Evolutionary conservation across 2,113 vertebrate genomes (phyloP), one percentile per base, ranked within the genome.

Genomic region (Myiagra hebetior): DNA sequence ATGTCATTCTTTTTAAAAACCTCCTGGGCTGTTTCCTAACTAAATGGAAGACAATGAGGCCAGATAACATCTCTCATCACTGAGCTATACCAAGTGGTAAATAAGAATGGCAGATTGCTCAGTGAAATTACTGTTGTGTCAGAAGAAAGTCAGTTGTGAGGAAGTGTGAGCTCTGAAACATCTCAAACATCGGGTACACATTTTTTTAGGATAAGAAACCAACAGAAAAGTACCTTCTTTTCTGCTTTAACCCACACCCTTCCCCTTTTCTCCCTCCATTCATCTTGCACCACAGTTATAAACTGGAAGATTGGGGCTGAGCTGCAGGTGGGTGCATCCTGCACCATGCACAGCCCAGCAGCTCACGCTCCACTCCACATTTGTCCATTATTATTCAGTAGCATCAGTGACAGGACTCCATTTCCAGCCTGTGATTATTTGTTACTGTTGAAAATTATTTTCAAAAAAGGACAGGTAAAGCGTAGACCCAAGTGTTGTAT

Each of bases 301-400:
- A 74, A 52, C 7, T 20, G 33, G 35, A 79, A 60, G 26, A 44
- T 5, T 27, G 31, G 21, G 28, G 16, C 56, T 73, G 42, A 65
- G 62, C 15, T 37, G 27, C 55, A 42, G 41, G 64, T 9, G 26
- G 50, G 39, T 30, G 72, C 65, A 63, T 21, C 47, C 65, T 50
- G 23, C 20, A 35, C 28, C 57, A 0, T 0, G 1, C 24, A 55
- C 52, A 56, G 26, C n/a, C 31, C 46, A 2, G 63, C 67, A 82
- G 65, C 57, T 94, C 85, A 55, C 0, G 0, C 19, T 15, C 37
- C 1, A 0, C 46, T 52, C 9, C 0, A n/a, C 0, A 0, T 41
- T 47, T 6, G 3, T 31, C 8, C 0, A 49, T 26, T 63, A 47
- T 52, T 91, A n/a, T 8, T 92, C 6, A 4, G 53, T 0, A 35